A percentile compares a stretch with the other conserved stretches of the same genome.
Evolutionary conservation across 1,140 invertebrate species (phyloP).

Genomic region (Heliconius hermathena): DNA sequence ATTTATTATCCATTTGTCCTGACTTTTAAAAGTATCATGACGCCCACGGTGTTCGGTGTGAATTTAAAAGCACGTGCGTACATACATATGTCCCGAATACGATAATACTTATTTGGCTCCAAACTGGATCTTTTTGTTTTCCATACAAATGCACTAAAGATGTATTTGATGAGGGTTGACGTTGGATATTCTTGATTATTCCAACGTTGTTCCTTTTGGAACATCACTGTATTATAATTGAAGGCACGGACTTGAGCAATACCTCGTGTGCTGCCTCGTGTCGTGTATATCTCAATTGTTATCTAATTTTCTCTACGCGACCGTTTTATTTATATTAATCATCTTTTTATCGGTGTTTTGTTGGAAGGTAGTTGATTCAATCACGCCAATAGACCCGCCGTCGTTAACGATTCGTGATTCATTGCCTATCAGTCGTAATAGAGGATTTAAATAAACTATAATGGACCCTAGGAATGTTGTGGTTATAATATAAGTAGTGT

Average conservation of each 20-base stretch:
- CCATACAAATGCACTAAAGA: slow-evolving; percentile 6
- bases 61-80: slow-evolving; percentile 51
- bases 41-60: slow-evolving; percentile 37
- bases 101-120: neutral
- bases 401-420: slow-evolving; percentile 47
- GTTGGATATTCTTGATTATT: slow-evolving; percentile 49
- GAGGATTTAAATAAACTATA: slow-evolving; percentile 60
- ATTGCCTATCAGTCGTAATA: slow-evolving; percentile 53
- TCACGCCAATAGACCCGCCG: slow-evolving; percentile 47
- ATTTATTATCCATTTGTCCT: slow-evolving; percentile 40
- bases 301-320: slow-evolving; percentile 43
- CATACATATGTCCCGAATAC: neutral
- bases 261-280: slow-evolving; percentile 47
- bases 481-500: slow-evolving; percentile 30
- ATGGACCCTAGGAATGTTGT: slow-evolving; percentile 42
- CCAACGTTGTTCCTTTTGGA: slow-evolving; percentile 51
- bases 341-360: slow-evolving; percentile 47
- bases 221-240: slow-evolving; percentile 56
- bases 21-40: slow-evolving; percentile 36
- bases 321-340: slow-evolving; percentile 50
- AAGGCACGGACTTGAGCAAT: slow-evolving; percentile 30
- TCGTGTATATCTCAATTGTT: slow-evolving; percentile 36
- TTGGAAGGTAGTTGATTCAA: slow-evolving; percentile 56
- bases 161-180: slow-evolving; percentile 65
- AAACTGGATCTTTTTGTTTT: slow-evolving; percentile 17